phyloP scores from a whole-genome alignment of 2,888 invertebrate genomes.

The Nemoura dubitans region DNA sequence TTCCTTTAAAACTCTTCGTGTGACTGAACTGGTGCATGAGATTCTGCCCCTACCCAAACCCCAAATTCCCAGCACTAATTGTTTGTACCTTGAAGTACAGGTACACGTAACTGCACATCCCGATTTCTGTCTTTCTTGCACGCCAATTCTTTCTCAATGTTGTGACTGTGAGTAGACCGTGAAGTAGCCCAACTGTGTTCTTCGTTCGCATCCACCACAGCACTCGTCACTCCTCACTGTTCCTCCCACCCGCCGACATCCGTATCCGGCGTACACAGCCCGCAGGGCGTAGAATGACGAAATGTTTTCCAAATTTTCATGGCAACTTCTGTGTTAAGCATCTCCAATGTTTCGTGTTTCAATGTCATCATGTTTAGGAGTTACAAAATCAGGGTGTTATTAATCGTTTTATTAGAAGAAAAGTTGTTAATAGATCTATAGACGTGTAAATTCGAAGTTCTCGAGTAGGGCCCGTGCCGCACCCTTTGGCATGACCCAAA shows the following conservation, averaged over 20 bases:
- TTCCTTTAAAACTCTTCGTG: not conserved
- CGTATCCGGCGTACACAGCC: not conserved
- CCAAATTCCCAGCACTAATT: not conserved
- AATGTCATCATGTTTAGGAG: not conserved
- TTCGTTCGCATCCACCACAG: not conserved
- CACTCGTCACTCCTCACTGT: not conserved
- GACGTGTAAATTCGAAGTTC: not conserved
- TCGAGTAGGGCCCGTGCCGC: not conserved
- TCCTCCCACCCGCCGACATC: not conserved
- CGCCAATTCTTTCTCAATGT: not conserved
- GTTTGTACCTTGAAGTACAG: not conserved
- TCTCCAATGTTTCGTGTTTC: not conserved
- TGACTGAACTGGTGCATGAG: not conserved
- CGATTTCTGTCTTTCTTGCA: not conserved
- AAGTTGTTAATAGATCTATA: not conserved
- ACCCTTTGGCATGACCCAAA: not conserved
- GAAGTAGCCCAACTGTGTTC: conserved; percentile 4
- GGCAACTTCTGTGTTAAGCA: not conserved
- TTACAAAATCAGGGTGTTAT: not conserved
- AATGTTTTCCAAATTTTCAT: not conserved
- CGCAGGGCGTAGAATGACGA: not conserved
- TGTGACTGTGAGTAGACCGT: not conserved
- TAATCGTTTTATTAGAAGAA: not conserved
- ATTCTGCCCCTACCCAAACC: not conserved
- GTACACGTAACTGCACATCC: not conserved